Evolutionary conservation across 2,113 vertebrate genomes (phyloP).

Genomic region (Melanerpes formicivorus): DNA sequence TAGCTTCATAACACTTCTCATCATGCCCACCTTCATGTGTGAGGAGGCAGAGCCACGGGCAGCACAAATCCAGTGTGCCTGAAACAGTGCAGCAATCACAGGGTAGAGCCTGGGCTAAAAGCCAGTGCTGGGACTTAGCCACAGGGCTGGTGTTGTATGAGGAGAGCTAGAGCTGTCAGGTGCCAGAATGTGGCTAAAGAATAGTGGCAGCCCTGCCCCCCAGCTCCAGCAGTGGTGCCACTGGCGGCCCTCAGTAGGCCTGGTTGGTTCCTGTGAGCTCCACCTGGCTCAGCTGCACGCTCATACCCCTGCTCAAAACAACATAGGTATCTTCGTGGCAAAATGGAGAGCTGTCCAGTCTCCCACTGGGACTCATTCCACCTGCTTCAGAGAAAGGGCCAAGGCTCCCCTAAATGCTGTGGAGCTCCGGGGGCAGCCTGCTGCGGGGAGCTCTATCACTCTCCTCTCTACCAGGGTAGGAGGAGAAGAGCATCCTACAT

Average conservation of each 20-base stretch:
- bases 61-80: rapidly evolving
- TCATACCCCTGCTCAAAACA: rapidly evolving
- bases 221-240: rapidly evolving
- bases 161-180: rapidly evolving
- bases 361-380: neutral
- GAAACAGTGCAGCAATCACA: rapidly evolving
- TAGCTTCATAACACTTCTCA: neutral
- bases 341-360: neutral
- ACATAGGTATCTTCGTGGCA: neutral
- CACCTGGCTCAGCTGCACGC: neutral
- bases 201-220: rapidly evolving
- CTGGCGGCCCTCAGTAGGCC: neutral
- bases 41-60: neutral
- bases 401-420: neutral
- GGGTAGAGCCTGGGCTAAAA: neutral
- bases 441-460: neutral
- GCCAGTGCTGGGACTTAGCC: neutral
- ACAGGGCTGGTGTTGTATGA: rapidly evolving
- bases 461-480: neutral
- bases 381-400: neutral
- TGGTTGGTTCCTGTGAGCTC: neutral
- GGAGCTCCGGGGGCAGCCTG: neutral
- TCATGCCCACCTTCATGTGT: neutral
- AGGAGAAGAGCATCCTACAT: neutral
- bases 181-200: neutral